Evolutionary conservation across 2,888 invertebrate genomes (phyloP).

Genomic region (Zhengitettix transpicula): DNA sequence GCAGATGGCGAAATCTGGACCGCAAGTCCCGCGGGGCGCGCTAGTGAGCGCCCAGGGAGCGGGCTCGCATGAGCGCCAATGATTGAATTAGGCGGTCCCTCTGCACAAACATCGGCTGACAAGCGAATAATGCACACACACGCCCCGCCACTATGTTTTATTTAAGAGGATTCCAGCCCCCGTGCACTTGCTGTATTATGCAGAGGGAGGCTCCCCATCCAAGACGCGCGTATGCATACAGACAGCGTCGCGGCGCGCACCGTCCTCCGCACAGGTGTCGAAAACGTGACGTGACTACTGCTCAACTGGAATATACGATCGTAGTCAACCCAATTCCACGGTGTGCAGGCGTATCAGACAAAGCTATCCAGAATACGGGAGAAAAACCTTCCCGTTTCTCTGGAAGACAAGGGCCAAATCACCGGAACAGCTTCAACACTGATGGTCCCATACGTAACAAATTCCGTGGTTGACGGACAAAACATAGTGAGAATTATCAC

Average conservation of each 20-base stretch:
- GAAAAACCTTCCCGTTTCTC: too few relatives aligned
- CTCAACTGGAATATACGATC: too few relatives aligned
- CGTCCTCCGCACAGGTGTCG: neutral
- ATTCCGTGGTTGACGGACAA: too few relatives aligned
- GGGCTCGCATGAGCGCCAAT: slow-evolving; percentile 9
- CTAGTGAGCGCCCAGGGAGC: neutral
- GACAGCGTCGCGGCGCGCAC: neutral
- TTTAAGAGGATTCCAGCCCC: slow-evolving; percentile 11
- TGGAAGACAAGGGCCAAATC: too few relatives aligned
- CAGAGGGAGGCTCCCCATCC: neutral
- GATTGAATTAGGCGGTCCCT: slow-evolving; percentile 15
- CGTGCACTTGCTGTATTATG: neutral
- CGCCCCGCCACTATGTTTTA: slow-evolving; percentile 13
- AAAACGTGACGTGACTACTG: too few relatives aligned
- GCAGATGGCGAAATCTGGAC: neutral
- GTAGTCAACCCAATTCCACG: too few relatives aligned
- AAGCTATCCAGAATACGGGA: too few relatives aligned
- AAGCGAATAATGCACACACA: slow-evolving; percentile 13
- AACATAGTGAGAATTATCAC: too few relatives aligned
- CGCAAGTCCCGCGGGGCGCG: neutral
- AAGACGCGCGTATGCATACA: neutral
- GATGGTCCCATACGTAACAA: too few relatives aligned
- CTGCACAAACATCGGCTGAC: slow-evolving; percentile 15
- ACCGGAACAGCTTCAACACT: too few relatives aligned
- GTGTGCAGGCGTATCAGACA: too few relatives aligned